Conservation (phyloP, 2,797 vertebrate species). For the Synanceia verrucosa region DNA sequence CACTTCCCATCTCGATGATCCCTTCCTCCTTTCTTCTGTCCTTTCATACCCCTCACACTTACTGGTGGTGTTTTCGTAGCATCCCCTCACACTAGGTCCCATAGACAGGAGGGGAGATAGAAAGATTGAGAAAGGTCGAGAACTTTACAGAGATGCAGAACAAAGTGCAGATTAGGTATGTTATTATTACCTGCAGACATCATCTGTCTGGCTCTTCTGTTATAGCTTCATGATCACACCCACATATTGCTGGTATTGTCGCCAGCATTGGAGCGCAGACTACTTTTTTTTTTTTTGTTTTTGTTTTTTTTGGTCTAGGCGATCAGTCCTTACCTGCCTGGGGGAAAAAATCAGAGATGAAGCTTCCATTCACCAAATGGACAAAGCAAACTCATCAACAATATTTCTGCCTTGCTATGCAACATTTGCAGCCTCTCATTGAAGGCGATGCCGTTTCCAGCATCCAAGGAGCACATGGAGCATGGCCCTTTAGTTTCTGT, state of each 20-base stretch:
- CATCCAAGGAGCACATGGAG: constrained; percentile 5
- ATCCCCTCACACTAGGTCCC: constrained; percentile 7
- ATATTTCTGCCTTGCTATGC: constrained; percentile 10
- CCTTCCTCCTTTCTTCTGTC: constrained; percentile 18
- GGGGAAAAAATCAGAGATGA: constrained; percentile 34
- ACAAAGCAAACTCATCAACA: constrained; percentile 36
- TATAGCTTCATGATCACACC: constrained; percentile 41
- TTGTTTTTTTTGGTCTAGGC: constrained; percentile 21
- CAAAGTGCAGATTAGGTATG: constrained; percentile 20
- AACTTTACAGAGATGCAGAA: constrained; percentile 3
- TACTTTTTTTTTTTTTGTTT: constrained; percentile 15
- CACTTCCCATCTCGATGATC: constrained; percentile 6
- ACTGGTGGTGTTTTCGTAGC: constrained; percentile 21
- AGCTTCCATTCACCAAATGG: constrained; percentile 11
- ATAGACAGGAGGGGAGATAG: background rate
- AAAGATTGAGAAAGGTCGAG: background rate
- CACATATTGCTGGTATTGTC: constrained; percentile 45
- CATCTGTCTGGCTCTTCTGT: constrained; percentile 36
- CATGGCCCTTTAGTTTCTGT: background rate
- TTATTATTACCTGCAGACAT: constrained; percentile 53
- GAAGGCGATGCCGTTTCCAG: constrained; percentile 18
- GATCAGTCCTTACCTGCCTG: constrained; percentile 38
- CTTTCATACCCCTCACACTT: constrained; percentile 2
- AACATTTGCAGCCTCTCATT: constrained; percentile 9
- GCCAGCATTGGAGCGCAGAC: constrained; percentile 40